phyloP scores from a whole-genome alignment of 2,797 vertebrate species.

The Hypotaenidia okinawae region DNA sequence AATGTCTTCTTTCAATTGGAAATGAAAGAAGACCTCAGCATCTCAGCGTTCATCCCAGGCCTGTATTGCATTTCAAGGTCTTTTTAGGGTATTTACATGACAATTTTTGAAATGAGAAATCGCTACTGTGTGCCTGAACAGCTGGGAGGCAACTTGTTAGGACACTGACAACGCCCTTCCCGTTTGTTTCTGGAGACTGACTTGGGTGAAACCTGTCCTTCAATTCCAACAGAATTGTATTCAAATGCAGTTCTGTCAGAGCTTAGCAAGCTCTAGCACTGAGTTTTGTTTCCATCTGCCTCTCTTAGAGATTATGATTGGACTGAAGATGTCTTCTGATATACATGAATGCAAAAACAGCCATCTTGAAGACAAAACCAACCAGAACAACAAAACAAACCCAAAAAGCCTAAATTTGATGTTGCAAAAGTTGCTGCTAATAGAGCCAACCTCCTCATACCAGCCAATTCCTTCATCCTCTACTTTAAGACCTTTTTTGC shows the following conservation, averaged over 20 bases:
- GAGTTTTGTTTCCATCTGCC: background rate
- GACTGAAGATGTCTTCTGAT: background rate
- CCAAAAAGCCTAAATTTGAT: background rate
- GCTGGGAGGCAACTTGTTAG: background rate
- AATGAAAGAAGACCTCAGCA: background rate
- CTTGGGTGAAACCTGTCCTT: background rate
- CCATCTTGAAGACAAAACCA: background rate
- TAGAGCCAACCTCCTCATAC: background rate
- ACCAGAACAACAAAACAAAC: background rate
- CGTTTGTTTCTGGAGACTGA: background rate
- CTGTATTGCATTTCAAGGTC: background rate
- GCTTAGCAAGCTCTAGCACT: background rate
- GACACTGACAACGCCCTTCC: background rate
- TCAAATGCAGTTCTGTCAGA: background rate
- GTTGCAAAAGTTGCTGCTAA: background rate
- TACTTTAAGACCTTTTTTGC: background rate
- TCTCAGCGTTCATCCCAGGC: background rate
- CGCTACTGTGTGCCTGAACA: background rate
- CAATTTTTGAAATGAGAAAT: background rate
- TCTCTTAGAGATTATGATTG: background rate
- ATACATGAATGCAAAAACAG: background rate
- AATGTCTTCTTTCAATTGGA: background rate
- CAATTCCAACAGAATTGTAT: background rate
- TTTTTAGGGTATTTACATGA: background rate
- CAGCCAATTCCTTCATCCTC: background rate